Conservation (phyloP, 2,888 invertebrate species). For the Idaea straminata region DNA sequence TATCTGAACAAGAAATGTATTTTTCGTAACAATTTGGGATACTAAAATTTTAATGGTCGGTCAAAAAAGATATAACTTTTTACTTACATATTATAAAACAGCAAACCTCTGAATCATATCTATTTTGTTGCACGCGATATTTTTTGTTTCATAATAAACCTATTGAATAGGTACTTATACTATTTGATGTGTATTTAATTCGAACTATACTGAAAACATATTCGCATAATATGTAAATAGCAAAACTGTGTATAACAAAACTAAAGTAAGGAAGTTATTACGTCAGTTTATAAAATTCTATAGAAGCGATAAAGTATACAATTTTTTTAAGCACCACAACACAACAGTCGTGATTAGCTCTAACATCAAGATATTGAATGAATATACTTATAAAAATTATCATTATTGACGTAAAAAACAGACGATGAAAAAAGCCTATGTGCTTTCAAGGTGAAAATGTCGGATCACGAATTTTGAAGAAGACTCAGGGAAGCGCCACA, state of each 20-base stretch:
- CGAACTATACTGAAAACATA: constrained; percentile 10
- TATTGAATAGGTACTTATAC: constrained; percentile 10
- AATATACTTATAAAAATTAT: constrained; percentile 68
- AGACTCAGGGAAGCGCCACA: constrained; percentile 66
- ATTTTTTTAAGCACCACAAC: constrained; percentile 50
- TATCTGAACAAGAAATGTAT: neutral
- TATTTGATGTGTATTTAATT: constrained; percentile 18
- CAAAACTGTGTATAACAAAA: constrained; percentile 33
- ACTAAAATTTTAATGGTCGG: neutral
- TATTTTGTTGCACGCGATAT: constrained; percentile 10
- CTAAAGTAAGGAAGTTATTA: constrained; percentile 53
- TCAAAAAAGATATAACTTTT: neutral
- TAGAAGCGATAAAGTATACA: constrained; percentile 47
- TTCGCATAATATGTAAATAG: constrained; percentile 8
- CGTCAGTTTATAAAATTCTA: constrained; percentile 56
- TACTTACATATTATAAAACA: neutral
- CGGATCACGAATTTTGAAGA: constrained; percentile 63
- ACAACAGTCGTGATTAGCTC: constrained; percentile 68
- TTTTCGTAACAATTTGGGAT: neutral
- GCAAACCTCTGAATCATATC: constrained; percentile 7
- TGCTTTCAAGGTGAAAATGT: constrained; percentile 73
- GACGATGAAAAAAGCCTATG: constrained; percentile 60
- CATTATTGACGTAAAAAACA: constrained; percentile 67
- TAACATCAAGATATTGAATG: constrained; percentile 67
- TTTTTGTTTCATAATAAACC: constrained; percentile 12